Evolutionary conservation across 2,888 invertebrate genomes (phyloP).

Genomic region (Tuta absoluta): DNA sequence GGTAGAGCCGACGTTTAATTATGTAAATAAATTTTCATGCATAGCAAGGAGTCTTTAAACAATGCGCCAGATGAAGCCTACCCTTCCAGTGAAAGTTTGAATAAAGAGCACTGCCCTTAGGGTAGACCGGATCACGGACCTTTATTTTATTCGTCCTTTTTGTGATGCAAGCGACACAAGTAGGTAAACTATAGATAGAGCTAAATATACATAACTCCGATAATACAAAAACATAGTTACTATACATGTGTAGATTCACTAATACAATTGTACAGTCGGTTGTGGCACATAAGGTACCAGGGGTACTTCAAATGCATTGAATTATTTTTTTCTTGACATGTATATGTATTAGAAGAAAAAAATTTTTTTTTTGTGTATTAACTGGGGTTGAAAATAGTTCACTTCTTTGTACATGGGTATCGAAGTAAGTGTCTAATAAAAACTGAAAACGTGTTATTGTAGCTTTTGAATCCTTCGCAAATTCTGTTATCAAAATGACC

Average conservation of each 20-base stretch:
- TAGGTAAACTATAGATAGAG: neutral
- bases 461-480: neutral
- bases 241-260: no score
- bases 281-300: no score
- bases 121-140: slow-evolving; percentile 54
- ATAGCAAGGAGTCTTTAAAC: slow-evolving; percentile 72
- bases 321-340: no score
- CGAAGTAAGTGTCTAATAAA: no score
- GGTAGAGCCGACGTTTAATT: slow-evolving; percentile 71
- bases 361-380: no score
- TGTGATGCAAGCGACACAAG: slow-evolving; percentile 7
- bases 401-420: no score
- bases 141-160: slow-evolving; percentile 52
- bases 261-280: no score
- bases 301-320: no score
- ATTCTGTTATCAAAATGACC: slow-evolving; percentile 8
- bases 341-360: no score
- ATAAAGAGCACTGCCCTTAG: slow-evolving; percentile 64
- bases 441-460: no score
- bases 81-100: slow-evolving; percentile 67
- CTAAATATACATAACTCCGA: neutral
- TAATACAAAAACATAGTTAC: neutral
- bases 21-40: slow-evolving; percentile 79
- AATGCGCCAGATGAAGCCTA: slow-evolving; percentile 70
- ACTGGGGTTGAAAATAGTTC: no score